A percentile compares a stretch with the other conserved stretches of the same genome.
phyloP scores from a whole-genome alignment of 1,140 invertebrate species.

The Grapholita molesta region DNA sequence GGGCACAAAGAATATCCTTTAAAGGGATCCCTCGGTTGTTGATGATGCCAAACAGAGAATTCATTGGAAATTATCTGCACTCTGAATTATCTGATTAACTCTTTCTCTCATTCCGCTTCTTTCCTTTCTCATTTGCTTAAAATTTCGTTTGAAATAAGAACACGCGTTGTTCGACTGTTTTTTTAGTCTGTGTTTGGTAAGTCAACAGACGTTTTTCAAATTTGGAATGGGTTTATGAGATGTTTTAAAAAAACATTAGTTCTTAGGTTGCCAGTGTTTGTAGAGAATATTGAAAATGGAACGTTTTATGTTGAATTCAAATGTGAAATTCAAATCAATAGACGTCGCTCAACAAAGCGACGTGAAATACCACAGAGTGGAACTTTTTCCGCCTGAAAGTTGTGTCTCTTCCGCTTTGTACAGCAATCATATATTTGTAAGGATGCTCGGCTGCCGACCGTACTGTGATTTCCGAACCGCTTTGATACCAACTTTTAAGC shows the following conservation, averaged over 20 bases:
- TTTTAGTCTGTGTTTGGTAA: neutral
- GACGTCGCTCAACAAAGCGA: conserved; percentile 37
- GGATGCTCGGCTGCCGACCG: conserved; percentile 62
- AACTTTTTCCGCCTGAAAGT: conserved; percentile 68
- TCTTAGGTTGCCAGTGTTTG: neutral
- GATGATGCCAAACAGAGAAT: neutral
- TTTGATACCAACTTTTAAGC: conserved; percentile 75
- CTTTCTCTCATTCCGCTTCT: conserved; percentile 8
- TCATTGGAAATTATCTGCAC: conserved; percentile 4
- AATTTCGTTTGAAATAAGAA: conserved; percentile 13
- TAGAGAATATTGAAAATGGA: neutral
- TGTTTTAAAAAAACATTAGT: neutral
- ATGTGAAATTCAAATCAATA: conserved; percentile 50
- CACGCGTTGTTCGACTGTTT: neutral
- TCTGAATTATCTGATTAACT: conserved; percentile 10
- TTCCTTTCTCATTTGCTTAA: conserved; percentile 9
- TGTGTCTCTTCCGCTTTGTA: conserved; percentile 47
- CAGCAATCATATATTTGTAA: conserved; percentile 71
- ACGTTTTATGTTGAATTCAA: conserved; percentile 21
- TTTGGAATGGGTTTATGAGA: neutral
- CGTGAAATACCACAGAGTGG: conserved; percentile 22
- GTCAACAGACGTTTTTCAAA: neutral
- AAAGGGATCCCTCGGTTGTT: neutral
- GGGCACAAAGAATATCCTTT: neutral
- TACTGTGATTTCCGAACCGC: conserved; percentile 64